Conservation (phyloP, 2,888 invertebrate genomes). For the Calliphora vomitoria region DNA sequence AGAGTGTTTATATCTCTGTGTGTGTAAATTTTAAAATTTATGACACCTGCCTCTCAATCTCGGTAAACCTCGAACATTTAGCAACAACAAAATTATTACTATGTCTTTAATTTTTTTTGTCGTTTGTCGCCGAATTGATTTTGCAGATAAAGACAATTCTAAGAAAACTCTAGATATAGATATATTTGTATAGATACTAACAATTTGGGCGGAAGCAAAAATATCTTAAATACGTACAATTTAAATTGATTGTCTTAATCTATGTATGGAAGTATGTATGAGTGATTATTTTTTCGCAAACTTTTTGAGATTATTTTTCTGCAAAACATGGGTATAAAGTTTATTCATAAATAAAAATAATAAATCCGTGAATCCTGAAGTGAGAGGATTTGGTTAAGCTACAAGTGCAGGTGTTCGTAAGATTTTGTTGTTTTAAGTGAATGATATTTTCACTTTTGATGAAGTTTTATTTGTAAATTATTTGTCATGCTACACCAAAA, state of each 20-base stretch:
- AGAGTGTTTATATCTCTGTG: background rate
- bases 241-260: background rate
- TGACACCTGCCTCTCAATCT: slow-evolving; percentile 59
- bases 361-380: too few species aligned
- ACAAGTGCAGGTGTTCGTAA: too few species aligned
- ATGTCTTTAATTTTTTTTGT: background rate
- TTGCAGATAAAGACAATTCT: slow-evolving; percentile 9
- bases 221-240: background rate
- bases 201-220: background rate
- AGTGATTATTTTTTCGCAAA: too few species aligned
- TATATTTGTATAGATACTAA: background rate
- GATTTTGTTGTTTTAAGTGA: too few species aligned
- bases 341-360: too few species aligned
- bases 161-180: background rate
- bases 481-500: too few species aligned
- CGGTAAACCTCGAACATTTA: slow-evolving; percentile 34
- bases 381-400: too few species aligned
- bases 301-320: too few species aligned
- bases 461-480: too few species aligned
- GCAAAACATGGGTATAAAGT: too few species aligned
- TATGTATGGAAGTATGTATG: background rate
- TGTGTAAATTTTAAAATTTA: slow-evolving; percentile 27
- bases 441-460: too few species aligned
- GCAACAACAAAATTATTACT: slow-evolving; percentile 16
- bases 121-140: slow-evolving; percentile 18